phyloP scores from a whole-genome alignment of 2,888 invertebrate genomes.

The Artemia sp. region DNA sequence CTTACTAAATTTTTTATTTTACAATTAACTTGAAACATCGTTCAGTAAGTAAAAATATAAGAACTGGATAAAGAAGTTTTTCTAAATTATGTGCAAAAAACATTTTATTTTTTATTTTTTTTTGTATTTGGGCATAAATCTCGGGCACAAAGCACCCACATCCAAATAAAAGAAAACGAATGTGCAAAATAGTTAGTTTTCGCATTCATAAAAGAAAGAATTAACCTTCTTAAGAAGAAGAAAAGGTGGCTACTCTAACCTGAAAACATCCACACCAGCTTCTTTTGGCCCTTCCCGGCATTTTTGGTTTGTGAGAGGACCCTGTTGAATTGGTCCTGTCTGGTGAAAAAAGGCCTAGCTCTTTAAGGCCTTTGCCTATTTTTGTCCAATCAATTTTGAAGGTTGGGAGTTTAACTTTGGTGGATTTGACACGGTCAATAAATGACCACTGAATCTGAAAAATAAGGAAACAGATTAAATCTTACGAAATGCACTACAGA shows the following conservation, averaged over 20 bases:
- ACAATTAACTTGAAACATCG: too few relatives aligned
- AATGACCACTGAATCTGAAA: conserved; percentile 11
- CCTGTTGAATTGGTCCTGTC: background rate
- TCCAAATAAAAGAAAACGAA: background rate
- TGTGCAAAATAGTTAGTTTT: conserved; percentile 22
- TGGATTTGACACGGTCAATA: conserved; percentile 8
- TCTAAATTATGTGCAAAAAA: too few relatives aligned
- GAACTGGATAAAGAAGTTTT: too few relatives aligned
- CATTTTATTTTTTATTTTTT: background rate
- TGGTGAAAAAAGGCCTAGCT: background rate
- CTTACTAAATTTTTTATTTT: too few relatives aligned
- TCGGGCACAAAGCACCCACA: too few relatives aligned
- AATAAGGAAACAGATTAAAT: background rate
- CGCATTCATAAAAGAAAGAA: conserved; percentile 37
- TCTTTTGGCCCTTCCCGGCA: conserved; percentile 20
- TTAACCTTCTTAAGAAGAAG: conserved; percentile 34
- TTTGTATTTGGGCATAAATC: too few relatives aligned
- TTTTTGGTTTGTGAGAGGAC: conserved; percentile 18
- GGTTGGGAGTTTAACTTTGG: background rate
- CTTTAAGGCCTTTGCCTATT: conserved; percentile 16
- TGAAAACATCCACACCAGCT: conserved; percentile 62
- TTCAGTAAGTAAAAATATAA: too few relatives aligned
- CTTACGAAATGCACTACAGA: background rate
- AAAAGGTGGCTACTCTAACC: conserved; percentile 35
- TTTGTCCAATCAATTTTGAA: conserved; percentile 18